Evolutionary conservation across 1,140 invertebrate genomes (phyloP).

Genomic region (Maconellicoccus hirsutus): DNA sequence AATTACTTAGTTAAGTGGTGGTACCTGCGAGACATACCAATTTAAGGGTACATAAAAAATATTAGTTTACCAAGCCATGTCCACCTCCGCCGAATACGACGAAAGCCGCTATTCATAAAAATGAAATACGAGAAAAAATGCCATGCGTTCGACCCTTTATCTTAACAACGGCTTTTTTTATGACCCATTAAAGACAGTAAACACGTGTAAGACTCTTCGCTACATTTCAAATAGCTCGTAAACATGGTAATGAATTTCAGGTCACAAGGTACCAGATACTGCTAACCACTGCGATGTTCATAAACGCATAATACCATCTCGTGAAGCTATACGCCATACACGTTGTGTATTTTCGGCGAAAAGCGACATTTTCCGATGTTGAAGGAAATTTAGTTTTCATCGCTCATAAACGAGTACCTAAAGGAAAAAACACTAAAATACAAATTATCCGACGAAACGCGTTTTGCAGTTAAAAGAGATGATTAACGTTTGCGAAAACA

Average conservation of each 20-base stretch:
- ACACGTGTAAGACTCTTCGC: slow-evolving; percentile 6
- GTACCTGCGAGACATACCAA: too few relatives aligned
- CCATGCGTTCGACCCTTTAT: not conserved
- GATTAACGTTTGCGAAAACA: not conserved
- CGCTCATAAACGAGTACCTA: too few relatives aligned
- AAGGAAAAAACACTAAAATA: too few relatives aligned
- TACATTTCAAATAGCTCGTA: slow-evolving; percentile 15
- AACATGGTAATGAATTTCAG: slow-evolving; percentile 16
- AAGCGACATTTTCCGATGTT: too few relatives aligned
- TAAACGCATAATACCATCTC: not conserved
- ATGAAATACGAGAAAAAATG: slow-evolving; percentile 12
- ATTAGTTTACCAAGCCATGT: too few relatives aligned
- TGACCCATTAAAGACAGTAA: slow-evolving; percentile 19
- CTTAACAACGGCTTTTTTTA: slow-evolving; percentile 13
- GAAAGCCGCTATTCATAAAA: not conserved
- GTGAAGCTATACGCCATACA: too few relatives aligned
- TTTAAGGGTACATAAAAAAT: too few relatives aligned
- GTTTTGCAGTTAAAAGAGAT: not conserved
- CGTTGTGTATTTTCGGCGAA: too few relatives aligned
- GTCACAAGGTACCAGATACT: not conserved
- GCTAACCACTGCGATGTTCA: not conserved
- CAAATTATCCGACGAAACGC: too few relatives aligned
- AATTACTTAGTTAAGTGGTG: too few relatives aligned
- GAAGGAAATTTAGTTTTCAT: too few relatives aligned
- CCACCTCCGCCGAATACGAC: not conserved